A percentile compares a stretch with the other conserved stretches of the same genome.
Evolutionary conservation across 2,797 vertebrate species (phyloP).

Genomic region (Acropternis orthonyx): DNA sequence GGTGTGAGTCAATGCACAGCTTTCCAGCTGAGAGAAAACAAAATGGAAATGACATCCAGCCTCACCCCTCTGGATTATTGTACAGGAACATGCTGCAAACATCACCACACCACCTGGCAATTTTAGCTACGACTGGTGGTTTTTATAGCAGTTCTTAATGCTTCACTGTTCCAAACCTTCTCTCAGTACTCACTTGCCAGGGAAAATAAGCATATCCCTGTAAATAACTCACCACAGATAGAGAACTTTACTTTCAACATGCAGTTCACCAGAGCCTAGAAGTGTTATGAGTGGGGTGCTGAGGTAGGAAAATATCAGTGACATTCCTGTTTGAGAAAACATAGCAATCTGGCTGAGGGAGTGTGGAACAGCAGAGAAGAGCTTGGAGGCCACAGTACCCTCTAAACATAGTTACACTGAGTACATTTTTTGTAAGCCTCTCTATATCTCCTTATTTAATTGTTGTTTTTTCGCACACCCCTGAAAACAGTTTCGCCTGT

Average conservation of each 20-base stretch:
- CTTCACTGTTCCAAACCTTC: neutral
- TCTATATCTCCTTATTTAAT: neutral
- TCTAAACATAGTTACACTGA: neutral
- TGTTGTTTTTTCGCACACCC: neutral
- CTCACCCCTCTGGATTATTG: neutral
- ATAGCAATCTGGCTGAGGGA: neutral
- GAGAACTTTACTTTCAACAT: neutral
- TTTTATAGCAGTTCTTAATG: neutral
- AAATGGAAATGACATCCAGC: neutral
- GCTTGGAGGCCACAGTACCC: neutral
- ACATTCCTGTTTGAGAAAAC: neutral
- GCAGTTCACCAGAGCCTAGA: neutral
- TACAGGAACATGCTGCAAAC: accelerated
- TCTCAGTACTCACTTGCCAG: neutral
- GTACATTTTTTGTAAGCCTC: neutral
- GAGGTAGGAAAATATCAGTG: neutral
- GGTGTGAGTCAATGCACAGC: neutral
- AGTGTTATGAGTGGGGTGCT: neutral
- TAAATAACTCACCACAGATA: neutral
- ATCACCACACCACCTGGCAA: neutral
- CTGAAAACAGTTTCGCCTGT: neutral
- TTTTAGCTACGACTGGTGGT: neutral
- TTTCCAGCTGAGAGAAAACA: neutral
- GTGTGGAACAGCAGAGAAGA: neutral
- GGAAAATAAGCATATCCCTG: neutral